Evolutionary conservation across 2,797 vertebrate species (phyloP), one percentile per base, ranked within the genome.

Genomic region (Tapirus indicus): DNA sequence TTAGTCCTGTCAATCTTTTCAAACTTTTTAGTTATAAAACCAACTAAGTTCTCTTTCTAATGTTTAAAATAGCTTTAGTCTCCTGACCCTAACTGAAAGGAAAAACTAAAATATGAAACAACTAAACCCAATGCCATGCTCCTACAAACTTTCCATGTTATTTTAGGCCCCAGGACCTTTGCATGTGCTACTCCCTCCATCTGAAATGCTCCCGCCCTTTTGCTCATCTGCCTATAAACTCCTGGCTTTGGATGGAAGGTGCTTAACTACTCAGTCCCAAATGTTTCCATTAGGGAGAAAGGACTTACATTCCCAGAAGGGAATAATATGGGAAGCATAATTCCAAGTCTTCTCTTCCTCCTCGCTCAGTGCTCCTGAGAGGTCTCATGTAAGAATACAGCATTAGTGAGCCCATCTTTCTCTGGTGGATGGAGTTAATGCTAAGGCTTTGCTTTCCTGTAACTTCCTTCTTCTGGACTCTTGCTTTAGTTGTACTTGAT

Each of bases 11-110:
- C n/a, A 13, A 91, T 20, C 23, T 90, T 95, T 49, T 88, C 35
- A 66, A 68, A 18, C 2, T 44, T 93, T 91, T 95, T 56, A 60
- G 7, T 87, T 87, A 56, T 25, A 78, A 91, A 97, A 83, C 17
- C 32, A 89, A 21, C 23, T 27, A 83, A 68, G 2, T n/a, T 35
- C 7, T 88, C 7, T 66, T 69, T 58, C 38, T 62, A 88, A 66
- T 2, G 16, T 90, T 97, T 38, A 52, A 85, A 83, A 82, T 88
- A 74, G 82, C 69, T 49, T 72, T 68, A 83, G 41, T 68, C 49
- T 94, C 27, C 32, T 74, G 23, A 44, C 6, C 32, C 7, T 74
- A 52, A 77, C 20, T 58, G 20, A 75, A 95, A 95, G 52, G 4
- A 47, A 96, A 95, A 69, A 25, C 4, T 27, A 41, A 88, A 91